Evolutionary conservation across 1,140 invertebrate species (phyloP).

Genomic region (Amyelois transitella): DNA sequence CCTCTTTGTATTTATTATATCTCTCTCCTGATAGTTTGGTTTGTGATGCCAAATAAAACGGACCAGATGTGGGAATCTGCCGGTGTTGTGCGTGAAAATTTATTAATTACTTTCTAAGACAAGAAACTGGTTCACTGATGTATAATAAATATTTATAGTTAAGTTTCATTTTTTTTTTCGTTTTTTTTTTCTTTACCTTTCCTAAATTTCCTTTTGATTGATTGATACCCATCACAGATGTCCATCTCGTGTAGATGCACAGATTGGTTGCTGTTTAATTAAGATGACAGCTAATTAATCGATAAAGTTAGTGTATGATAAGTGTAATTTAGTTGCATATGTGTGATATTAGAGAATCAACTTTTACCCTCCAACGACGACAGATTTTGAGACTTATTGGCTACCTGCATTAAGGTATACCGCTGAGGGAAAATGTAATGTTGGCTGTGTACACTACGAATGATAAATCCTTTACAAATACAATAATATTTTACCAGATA

Average conservation of each 20-base stretch:
- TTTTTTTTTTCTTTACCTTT: not conserved
- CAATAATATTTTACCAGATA: too few species aligned
- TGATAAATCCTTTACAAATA: too few species aligned
- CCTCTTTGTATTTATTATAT: too few species aligned
- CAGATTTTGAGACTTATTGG: not conserved
- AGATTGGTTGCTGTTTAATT: too few species aligned
- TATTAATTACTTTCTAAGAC: not conserved
- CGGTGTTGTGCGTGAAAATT: not conserved
- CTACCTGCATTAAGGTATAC: not conserved
- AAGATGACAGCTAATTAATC: not conserved
- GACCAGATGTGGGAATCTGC: not conserved
- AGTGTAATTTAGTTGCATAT: constrained; percentile 30
- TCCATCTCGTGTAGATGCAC: too few species aligned
- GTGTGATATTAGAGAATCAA: constrained; percentile 51
- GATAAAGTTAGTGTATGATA: constrained; percentile 11
- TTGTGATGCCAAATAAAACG: not conserved
- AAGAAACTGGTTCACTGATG: not conserved
- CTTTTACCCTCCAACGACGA: constrained; percentile 28
- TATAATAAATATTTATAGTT: not conserved
- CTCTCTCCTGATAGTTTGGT: not conserved
- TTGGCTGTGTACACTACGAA: too few species aligned
- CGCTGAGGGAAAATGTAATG: too few species aligned
- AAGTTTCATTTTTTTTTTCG: not conserved
- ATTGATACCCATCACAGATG: too few species aligned
- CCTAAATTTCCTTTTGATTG: not conserved